Evolutionary conservation across 92 coral and sea anemone species (phyloP), one percentile per base, ranked within the genome.

Genomic region (Epizoanthus ramosus): DNA sequence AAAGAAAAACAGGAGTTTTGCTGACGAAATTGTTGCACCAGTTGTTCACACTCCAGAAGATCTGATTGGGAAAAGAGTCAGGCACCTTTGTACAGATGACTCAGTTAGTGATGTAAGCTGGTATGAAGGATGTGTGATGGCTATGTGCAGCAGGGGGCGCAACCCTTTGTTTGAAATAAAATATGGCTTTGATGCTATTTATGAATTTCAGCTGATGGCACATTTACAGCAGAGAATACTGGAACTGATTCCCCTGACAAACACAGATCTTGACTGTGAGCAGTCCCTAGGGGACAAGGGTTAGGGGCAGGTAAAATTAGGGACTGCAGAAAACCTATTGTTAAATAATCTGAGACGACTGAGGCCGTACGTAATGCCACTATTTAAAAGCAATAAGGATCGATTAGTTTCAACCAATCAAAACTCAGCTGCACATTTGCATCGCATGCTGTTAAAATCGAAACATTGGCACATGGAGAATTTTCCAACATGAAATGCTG

Each of bases 51-150:
- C 53, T 16, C 43, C 81, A 74, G 69, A 74, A 47, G 80, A 74
- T 67, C 50, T 74, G 17, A 31, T 74, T 23, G 80, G 80, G 53
- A 75, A 75, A 68, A 35, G 81, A 4, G 81, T 75, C 68, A 56
- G 2, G 69, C 64, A 74, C 31, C 31, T 50, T 52, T 74, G 80
- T 74, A 66, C 61, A 16, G 80, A 56, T 12, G 69, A 0, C 8
- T 0, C 54, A 41, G 80, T 19, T 74, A 66, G 18, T n/a, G 22
- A 6, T 75, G 81, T 28, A 28, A 28, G 7, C 60, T 75, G 43
- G 71, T 56, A 75, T 56, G 81, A 75, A 6, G 61, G 50, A 3
- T 56, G 64, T 75, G 81, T 75, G 77, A 12, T 72, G 56, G 37
- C 77, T 37, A 12, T 72, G 58, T 72, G 77, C 35, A 0, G 77